phyloP scores from a whole-genome alignment of 2,888 invertebrate genomes.

The Bedellia somnulentella region DNA sequence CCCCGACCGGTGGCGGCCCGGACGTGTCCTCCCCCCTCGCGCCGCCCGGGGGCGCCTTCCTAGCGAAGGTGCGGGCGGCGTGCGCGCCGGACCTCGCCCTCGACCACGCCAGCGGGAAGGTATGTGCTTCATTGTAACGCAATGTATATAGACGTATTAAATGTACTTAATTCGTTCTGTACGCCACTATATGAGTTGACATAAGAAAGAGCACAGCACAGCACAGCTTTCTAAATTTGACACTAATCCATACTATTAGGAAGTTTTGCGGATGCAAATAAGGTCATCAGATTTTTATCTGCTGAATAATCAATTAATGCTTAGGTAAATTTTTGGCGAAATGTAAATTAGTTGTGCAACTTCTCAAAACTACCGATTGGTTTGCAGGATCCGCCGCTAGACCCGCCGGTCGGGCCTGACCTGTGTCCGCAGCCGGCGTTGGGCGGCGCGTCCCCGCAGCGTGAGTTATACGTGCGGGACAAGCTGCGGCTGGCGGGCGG shows the following conservation, averaged over 20 bases:
- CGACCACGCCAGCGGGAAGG: conserved; percentile 51
- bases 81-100: conserved; percentile 40
- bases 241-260: too few species aligned
- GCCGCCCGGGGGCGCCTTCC: conserved; percentile 54
- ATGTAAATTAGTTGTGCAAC: too few species aligned
- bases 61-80: conserved; percentile 51
- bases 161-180: too few species aligned
- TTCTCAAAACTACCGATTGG: too few species aligned
- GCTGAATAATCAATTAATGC: too few species aligned
- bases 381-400: conserved; percentile 42
- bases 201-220: too few species aligned
- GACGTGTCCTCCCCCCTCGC: conserved; percentile 34
- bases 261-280: too few species aligned
- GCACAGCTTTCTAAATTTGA: too few species aligned
- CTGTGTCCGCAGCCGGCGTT: conserved; percentile 39
- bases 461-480: conserved; percentile 39
- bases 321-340: too few species aligned
- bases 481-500: conserved; percentile 36
- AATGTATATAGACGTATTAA: neutral
- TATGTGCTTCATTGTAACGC: conserved; percentile 11
- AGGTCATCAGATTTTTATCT: too few species aligned
- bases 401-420: conserved; percentile 37
- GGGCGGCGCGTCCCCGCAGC: conserved; percentile 48
- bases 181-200: too few species aligned
- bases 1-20: conserved; percentile 73